A percentile compares a stretch with the other conserved stretches of the same genome.
Evolutionary conservation across 1,140 invertebrate species (phyloP).

Genomic region (Steinernema feltiae): DNA sequence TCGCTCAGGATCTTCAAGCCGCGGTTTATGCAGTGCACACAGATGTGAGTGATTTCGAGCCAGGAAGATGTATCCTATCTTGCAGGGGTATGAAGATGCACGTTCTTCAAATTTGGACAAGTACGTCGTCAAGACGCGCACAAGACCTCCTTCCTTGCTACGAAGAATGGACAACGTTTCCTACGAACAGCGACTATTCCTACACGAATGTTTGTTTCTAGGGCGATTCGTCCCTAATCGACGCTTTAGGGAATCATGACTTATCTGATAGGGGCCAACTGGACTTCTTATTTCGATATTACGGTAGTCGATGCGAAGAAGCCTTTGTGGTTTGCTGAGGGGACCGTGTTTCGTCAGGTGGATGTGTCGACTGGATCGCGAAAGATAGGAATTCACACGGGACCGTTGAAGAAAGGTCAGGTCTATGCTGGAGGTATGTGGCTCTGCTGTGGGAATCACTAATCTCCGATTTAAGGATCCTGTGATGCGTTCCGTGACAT

Average conservation of each 20-base stretch:
- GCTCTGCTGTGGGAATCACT: neutral
- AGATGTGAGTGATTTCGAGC: constrained; percentile 59
- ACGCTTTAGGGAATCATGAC: constrained; percentile 74
- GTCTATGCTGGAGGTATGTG: constrained; percentile 67
- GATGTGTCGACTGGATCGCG: constrained; percentile 72
- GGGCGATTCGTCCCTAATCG: constrained; percentile 20
- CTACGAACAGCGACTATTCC: constrained; percentile 93
- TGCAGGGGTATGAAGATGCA: constrained; percentile 80
- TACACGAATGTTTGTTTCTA: constrained; percentile 72
- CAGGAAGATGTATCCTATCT: neutral
- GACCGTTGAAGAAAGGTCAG: constrained; percentile 71
- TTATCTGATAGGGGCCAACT: constrained; percentile 73
- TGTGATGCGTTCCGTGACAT: constrained; percentile 93
- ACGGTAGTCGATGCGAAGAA: constrained; percentile 94
- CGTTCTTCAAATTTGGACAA: constrained; percentile 82
- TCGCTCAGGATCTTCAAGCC: constrained; percentile 88
- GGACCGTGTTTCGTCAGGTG: constrained; percentile 87
- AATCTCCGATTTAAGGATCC: constrained; percentile 65
- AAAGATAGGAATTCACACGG: constrained; percentile 75
- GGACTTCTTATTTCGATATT: constrained; percentile 93
- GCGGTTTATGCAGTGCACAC: constrained; percentile 90
- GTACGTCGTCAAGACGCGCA: constrained; percentile 86
- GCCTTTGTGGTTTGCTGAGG: constrained; percentile 90
- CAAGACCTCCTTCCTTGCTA: constrained; percentile 76
- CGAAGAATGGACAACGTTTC: constrained; percentile 85